Percentiles rank a stretch among this genome's conserved stretches.
These are phyloP conservation scores for Paramisgurnus dabryanus DNA, from an alignment of 2,113 vertebrate species.

Conservation along the genomic window DNA sequence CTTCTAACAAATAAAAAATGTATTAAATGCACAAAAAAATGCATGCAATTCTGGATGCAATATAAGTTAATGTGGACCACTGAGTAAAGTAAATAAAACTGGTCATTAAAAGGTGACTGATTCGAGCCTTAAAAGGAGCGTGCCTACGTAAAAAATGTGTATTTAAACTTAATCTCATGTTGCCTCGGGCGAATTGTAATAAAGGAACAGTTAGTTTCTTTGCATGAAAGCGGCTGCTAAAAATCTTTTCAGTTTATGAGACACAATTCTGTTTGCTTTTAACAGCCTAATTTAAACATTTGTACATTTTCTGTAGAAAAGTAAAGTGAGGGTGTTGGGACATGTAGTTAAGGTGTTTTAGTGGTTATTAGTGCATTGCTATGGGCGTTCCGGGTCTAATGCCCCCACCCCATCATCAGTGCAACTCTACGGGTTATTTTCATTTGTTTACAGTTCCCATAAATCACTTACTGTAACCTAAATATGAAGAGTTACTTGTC, in stretches of 20 bases:
- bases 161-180: neutral
- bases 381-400: too few relatives aligned
- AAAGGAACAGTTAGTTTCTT: neutral
- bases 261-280: too few relatives aligned
- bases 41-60: neutral
- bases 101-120: neutral
- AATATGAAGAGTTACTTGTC: neutral
- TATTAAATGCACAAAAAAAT: neutral
- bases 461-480: neutral
- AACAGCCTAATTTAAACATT: too few relatives aligned
- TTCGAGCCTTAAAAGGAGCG: neutral
- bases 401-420: too few relatives aligned
- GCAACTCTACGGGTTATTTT: too few relatives aligned
- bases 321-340: too few relatives aligned
- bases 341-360: too few relatives aligned
- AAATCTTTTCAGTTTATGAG: too few relatives aligned
- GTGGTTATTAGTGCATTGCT: too few relatives aligned
- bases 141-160: neutral
- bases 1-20: too few relatives aligned
- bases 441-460: too few relatives aligned
- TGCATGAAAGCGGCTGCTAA: neutral
- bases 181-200: neutral
- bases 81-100: neutral
- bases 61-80: neutral
- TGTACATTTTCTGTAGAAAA: too few relatives aligned